These are phyloP conservation scores for western clawed frog (Xenopus tropicalis) DNA, from an alignment of 2,113 vertebrate genomes.

Conservation along the genomic window UCB_Xtro_10.0 CM004445.2:120417501-120418000, in stretches of 20 bases:
- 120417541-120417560: slow-evolving; percentile 4
- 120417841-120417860: no score
- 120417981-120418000: no score
- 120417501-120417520: neutral
- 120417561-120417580: slow-evolving; percentile 4
- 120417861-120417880: no score
- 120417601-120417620: slow-evolving; percentile 34
- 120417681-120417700: slow-evolving; percentile 18
- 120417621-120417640: slow-evolving; percentile 16
- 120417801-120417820: neutral
- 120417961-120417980: no score
- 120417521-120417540: neutral
- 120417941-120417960: no score
- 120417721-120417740: slow-evolving; percentile 10
- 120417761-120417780: neutral
- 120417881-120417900: no score
- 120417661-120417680: slow-evolving; percentile 18
- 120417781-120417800: neutral
- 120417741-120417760: slow-evolving; percentile 6
- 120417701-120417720: slow-evolving; percentile 21
- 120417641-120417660: slow-evolving; percentile 35
- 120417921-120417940: no score
- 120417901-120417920: no score
- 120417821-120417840: no score
- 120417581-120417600: slow-evolving; percentile 21